Evolutionary conservation across 1,140 invertebrate genomes (phyloP), one percentile per base, ranked within the genome.

Genomic region (Hyles euphorbiae): DNA sequence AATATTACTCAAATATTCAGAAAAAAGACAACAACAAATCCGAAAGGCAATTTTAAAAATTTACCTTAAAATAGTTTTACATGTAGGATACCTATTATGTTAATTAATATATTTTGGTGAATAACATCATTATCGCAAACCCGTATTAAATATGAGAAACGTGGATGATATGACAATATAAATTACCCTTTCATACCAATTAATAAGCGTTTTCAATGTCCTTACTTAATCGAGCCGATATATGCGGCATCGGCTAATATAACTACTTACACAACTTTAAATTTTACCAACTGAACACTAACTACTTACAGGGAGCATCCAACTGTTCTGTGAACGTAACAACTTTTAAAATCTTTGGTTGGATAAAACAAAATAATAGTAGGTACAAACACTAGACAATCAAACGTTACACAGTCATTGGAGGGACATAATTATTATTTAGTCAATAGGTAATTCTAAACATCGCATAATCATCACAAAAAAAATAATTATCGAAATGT

Each of bases 111-210:
- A 85, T 85, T 85, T 82, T 87, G 81, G 83, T 88, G 83, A 88
- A 76, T 82, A 88, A 86, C 86, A 87, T 85, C 81, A 83, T 84
- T 87, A 87, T 87, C 86, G 83, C 83, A 84, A 87, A 88, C 86
- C 86, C 86, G 86, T 88, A 87, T 87, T 84, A 83, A 80, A 88
- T 81, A 88, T 87, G 86, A 88, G 86, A 88, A 83, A 85, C 73
- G 83, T 87, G 83, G 83, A 88, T 88, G 86, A 88, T 87, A 88
- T 88, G 86, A 88, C 86, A 86, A 86, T 88, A 88, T 87, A 87
- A 88, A 87, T 88, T 88, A 88, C 86, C 86, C 86, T 88, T 88
- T 88, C 86, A 88, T 88, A 88, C 86, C 86, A 87, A 88, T 88
- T 88, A 88, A 88, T 88, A 88, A 88, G 86, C 86, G 86, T 88